These are phyloP conservation scores for Agrypnia vestita DNA, from an alignment of 1,140 invertebrate species.

Conservation along the genomic window DNA sequence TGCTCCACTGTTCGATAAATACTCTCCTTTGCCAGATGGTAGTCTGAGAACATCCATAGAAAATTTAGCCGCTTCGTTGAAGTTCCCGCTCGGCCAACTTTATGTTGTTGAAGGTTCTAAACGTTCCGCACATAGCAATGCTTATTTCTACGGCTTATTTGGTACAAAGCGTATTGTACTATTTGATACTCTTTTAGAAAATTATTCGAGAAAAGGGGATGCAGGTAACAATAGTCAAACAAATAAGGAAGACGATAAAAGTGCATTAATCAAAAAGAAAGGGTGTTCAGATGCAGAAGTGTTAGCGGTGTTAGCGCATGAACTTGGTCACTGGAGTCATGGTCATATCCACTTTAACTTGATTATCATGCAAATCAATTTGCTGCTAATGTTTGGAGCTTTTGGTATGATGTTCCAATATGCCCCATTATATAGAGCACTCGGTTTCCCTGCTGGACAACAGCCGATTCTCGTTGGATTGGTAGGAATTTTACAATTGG, in stretches of 20 bases:
- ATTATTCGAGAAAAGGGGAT: conserved; percentile 73
- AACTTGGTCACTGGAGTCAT: conserved; percentile 98
- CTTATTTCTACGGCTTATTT: conserved; percentile 98
- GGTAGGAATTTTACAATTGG: conserved; percentile 91
- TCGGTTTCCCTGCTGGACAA: conserved; percentile 86
- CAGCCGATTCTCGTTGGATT: conserved; percentile 95
- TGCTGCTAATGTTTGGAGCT: conserved; percentile 86
- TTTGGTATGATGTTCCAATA: conserved; percentile 92
- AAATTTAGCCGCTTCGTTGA: conserved; percentile 86
- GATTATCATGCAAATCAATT: conserved; percentile 84
- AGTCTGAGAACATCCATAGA: conserved; percentile 91
- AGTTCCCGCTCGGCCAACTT: conserved; percentile 96
- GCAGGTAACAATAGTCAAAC: background rate
- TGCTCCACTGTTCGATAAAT: conserved; percentile 99
- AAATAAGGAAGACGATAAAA: conserved; percentile 60
- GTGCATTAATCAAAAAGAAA: conserved; percentile 69
- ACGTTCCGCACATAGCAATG: conserved; percentile 96
- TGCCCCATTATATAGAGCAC: conserved; percentile 84
- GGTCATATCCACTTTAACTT: conserved; percentile 94
- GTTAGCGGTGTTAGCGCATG: conserved; percentile 95
- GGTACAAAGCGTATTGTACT: conserved; percentile 99
- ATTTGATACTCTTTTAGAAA: conserved; percentile 93
- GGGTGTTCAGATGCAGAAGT: conserved; percentile 96
- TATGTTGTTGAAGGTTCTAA: conserved; percentile 99
- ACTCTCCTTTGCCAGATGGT: conserved; percentile 95